Base-by-base conservation (phyloP, 2,797 vertebrate species). In the Oryzias sinensis region DNA sequence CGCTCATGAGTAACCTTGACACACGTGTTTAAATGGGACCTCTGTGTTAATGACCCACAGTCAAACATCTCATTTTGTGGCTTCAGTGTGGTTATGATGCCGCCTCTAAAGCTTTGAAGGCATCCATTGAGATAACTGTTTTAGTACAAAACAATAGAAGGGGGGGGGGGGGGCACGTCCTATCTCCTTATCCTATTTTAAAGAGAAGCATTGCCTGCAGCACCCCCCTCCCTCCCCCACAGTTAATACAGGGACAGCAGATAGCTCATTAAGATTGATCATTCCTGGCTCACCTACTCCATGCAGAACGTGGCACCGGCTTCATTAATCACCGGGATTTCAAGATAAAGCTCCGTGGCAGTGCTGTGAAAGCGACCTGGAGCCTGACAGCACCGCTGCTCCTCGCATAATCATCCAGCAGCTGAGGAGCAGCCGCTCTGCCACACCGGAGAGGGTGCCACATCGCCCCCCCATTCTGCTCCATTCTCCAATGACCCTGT, bases 221-320 rank as follows among this genome's bases (percentile, higher is more conserved):
- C 81, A 73, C 79, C 78, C 76, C 60, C 65, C 46, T 22, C 47
- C 14, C 48, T 27, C 33, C 33, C 63, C 75, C 73, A 69, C 88
- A 81, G 88, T 90, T 92, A 90, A 91, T 86, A 88, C 70, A 71
- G 65, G 81, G 84, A 87, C 70, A 82, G 81, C 49, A 86, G 84
- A 90, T 86, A 89, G 87, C 89, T 92, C 90, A 92, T 92, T 92
- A 92, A 92, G 91, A 92, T 90, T 90, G 89, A 93, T 92, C 89
- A 86, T 82, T 77, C 67, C 68, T 83, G 53, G 63, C 69, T 84
- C 81, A 65, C 84, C 84, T 87, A 83, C 83, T 76, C 81, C 72
- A 42, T 77, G 81, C 84, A 83, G 70, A 76, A 83, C 69, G 78
- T 59, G 13, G 61, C 73, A 2, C 67, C 53, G 52, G 76, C 82